phyloP scores from a whole-genome alignment of 2,797 vertebrate species.

The Gallinago stenura region DNA sequence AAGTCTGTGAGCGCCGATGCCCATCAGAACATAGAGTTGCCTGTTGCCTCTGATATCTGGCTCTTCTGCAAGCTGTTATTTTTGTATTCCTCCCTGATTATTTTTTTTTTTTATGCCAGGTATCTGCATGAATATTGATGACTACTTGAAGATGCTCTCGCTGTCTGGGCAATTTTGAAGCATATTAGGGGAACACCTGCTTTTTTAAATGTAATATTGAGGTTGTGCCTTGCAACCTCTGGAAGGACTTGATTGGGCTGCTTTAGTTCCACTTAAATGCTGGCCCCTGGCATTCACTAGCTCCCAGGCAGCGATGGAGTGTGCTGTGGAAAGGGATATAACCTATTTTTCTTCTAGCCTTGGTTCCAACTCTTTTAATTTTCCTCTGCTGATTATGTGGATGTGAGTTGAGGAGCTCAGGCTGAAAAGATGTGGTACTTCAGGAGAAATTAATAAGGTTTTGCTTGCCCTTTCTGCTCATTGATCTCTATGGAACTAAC shows the following conservation, averaged over 20 bases:
- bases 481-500: background rate
- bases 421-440: background rate
- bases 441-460: background rate
- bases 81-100: background rate
- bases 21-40: background rate
- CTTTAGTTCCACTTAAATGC: background rate
- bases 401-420: background rate
- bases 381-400: background rate
- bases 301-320: background rate
- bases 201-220: background rate
- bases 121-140: constrained; percentile 27
- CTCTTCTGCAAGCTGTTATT: background rate
- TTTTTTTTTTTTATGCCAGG: background rate
- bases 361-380: background rate
- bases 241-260: background rate
- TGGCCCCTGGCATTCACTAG: background rate
- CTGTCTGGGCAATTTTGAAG: background rate
- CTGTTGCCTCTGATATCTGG: background rate
- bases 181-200: background rate
- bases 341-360: background rate
- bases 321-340: background rate
- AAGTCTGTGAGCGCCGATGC: background rate
- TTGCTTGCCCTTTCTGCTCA: background rate
- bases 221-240: background rate
- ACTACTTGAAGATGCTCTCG: background rate